phyloP scores from a whole-genome alignment of 2,888 invertebrate species.

The Tholera decimalis region DNA sequence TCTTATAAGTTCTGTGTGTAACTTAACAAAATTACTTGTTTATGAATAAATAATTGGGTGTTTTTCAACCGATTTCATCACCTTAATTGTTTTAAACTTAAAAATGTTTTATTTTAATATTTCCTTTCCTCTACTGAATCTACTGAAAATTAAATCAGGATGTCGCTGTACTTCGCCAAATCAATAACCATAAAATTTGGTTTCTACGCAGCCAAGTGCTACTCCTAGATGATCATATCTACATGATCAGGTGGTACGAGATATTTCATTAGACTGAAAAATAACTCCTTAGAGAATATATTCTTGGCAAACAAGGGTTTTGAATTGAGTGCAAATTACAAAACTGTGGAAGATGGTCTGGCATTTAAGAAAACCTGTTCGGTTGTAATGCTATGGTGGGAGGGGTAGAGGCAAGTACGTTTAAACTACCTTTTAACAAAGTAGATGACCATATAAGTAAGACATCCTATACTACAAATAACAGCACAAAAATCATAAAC shows the following conservation, averaged over 20 bases:
- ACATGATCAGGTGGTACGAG: constrained; percentile 89
- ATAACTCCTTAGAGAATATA: constrained; percentile 88
- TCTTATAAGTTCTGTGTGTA: no score
- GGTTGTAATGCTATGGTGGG: background rate
- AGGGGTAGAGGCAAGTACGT: no score
- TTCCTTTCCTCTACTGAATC: constrained; percentile 82
- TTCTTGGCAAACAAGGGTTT: constrained; percentile 83
- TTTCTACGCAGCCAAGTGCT: constrained; percentile 91
- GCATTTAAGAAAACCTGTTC: constrained; percentile 10
- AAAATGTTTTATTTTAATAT: no score
- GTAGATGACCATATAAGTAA: no score
- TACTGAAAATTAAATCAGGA: constrained; percentile 92
- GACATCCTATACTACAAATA: no score
- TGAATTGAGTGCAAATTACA: constrained; percentile 3
- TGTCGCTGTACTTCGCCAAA: constrained; percentile 91
- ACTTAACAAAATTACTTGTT: no score
- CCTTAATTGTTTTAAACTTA: no score
- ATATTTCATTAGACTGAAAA: constrained; percentile 74
- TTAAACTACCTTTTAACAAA: no score
- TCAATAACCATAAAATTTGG: constrained; percentile 88
- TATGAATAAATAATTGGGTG: no score
- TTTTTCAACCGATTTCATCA: no score
- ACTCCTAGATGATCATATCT: constrained; percentile 89
- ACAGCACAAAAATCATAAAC: no score
- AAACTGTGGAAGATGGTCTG: background rate